Evolutionary conservation across 2,888 invertebrate genomes (phyloP), one percentile per base, ranked within the genome.

Genomic region (Hypena proboscidalis): DNA sequence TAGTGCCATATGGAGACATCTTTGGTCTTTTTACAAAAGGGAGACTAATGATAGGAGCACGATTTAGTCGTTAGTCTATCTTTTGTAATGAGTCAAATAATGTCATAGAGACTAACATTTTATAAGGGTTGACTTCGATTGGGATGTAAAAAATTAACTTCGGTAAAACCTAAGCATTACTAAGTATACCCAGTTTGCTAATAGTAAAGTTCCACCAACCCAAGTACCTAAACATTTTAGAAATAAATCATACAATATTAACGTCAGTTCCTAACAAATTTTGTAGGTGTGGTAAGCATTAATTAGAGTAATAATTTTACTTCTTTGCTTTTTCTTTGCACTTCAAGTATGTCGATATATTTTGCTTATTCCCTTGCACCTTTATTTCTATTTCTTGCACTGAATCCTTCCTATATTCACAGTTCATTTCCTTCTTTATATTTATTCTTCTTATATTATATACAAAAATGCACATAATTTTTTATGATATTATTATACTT

Each of bases 1-100:
- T 19, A 35, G 58, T 48, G 48, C 62, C 52, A 41, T 53, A 36
- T n/a, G n/a, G n/a, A n/a, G n/a, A n/a, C n/a, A n/a, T n/a, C n/a
- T n/a, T n/a, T n/a, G n/a, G n/a, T n/a, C n/a, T n/a, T n/a, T n/a
- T n/a, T n/a, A n/a, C n/a, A n/a, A n/a, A n/a, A n/a, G n/a, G n/a
- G n/a, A n/a, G n/a, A n/a, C n/a, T n/a, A n/a, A n/a, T n/a, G n/a
- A n/a, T n/a, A n/a, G n/a, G n/a, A n/a, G n/a, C n/a, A n/a, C n/a
- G n/a, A n/a, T n/a, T n/a, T n/a, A n/a, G n/a, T n/a, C n/a, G n/a
- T n/a, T n/a, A n/a, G n/a, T n/a, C n/a, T n/a, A n/a, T n/a, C n/a
- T n/a, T n/a, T n/a, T n/a, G n/a, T n/a, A n/a, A n/a, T n/a, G n/a
- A n/a, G n/a, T n/a, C n/a, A n/a, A n/a, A 21, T 2, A 37, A 57